These are phyloP conservation scores for Barbus barbus DNA, from an alignment of 2,113 vertebrate genomes.

Conservation along the genomic window DNA sequence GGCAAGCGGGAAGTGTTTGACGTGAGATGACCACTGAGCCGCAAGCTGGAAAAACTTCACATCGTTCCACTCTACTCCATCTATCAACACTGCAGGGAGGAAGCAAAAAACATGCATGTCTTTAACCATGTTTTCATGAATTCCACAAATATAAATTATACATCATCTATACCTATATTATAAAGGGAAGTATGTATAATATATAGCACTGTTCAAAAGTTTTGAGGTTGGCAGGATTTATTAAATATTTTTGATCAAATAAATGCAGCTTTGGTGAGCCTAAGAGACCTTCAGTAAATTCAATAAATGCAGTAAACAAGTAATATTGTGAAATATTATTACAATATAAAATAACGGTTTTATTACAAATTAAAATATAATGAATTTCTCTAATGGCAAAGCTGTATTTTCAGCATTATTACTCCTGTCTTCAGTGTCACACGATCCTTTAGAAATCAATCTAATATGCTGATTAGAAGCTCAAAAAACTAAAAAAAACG, in stretches of 20 bases:
- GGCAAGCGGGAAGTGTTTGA: conserved; percentile 97
- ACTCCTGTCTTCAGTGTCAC: background rate
- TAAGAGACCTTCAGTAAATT: too few relatives aligned
- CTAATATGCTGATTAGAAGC: background rate
- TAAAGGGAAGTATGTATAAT: background rate
- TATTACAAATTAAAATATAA: too few relatives aligned
- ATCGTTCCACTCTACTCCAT: conserved; percentile 95
- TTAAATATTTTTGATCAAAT: background rate
- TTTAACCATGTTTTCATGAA: background rate
- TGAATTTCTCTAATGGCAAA: too few relatives aligned
- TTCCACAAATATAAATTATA: background rate
- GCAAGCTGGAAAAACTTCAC: conserved; percentile 99
- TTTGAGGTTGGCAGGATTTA: background rate
- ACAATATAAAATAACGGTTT: too few relatives aligned
- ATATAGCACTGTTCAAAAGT: background rate
- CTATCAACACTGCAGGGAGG: conserved; percentile 84
- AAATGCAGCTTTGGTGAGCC: too few relatives aligned
- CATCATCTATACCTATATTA: background rate
- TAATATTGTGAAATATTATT: background rate
- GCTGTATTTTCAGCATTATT: too few relatives aligned
- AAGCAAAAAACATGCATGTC: conserved; percentile 24
- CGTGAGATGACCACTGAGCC: conserved; percentile 97
- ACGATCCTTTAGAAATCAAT: background rate
- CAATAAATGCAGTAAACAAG: background rate
- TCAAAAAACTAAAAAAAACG: too few relatives aligned